Evolutionary conservation across 1,140 invertebrate genomes (phyloP), one percentile per base, ranked within the genome.

Genomic region (Oncopeltus fasciatus): DNA sequence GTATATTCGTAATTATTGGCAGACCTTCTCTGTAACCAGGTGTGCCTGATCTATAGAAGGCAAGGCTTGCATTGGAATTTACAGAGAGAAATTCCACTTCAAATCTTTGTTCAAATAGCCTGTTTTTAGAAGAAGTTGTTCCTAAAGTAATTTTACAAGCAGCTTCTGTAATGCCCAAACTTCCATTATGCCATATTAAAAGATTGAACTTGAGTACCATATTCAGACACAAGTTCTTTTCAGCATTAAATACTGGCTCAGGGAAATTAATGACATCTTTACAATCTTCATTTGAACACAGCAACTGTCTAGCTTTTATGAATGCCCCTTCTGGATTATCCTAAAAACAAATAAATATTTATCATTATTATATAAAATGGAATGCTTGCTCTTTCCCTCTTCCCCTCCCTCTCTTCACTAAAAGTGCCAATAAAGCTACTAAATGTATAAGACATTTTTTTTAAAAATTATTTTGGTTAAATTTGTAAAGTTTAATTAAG

Each of bases 21-120:
- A 80, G 80, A 5, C 79, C 80, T 9, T 74, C 57, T 11, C 78
- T 67, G 68, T 87, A 87, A 3, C 85, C 84, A 16, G 84, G 83
- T 72, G 83, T 84, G 56, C 85, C 85, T 72, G 84, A 87, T 46
- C 79, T 68, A 53, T 68, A 67, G 69, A 74, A 68, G 12, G 75
- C 8, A 5, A 60, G 24, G 12, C 33, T 59, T 3, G 38, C 57
- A 59, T 65, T 63, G 5, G 24, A 53, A 8, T 61, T 56, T 1
- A 33, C 60, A 79, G 80, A 81, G 46, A 74, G 61, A 66, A 78
- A 81, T 21, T 67, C 68, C 0, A 80, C 70, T 66, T 75, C 69
- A 60, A 79, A 77, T 28, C 74, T 65, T 72, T 82, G 80, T 57
- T 70, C 66, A 67, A 80, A 75, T 60, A 72, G 38, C 5, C 64